Evolutionary conservation across 2,888 invertebrate species (phyloP).

Genomic region (Chaetogeoica ovagalla): DNA sequence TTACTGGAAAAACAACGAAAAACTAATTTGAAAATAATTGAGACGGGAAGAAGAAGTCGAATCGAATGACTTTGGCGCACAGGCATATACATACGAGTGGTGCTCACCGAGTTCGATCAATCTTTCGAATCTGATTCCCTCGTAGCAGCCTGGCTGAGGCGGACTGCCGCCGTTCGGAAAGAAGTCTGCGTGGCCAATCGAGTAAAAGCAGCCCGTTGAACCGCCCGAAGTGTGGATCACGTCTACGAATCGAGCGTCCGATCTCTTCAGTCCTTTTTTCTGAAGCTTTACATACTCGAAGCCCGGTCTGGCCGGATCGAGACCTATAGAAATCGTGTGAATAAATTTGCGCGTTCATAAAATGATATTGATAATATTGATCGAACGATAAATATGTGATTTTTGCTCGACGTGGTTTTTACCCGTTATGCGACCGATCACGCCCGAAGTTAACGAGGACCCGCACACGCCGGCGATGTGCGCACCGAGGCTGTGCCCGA

Average conservation of each 20-base stretch:
- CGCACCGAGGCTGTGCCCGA: conserved; percentile 55
- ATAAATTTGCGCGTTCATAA: too few relatives aligned
- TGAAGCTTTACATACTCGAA: conserved; percentile 22
- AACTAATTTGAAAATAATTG: too few relatives aligned
- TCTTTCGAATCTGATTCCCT: background rate
- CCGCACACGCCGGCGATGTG: conserved; percentile 52
- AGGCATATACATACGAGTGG: too few relatives aligned
- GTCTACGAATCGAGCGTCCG: conserved; percentile 74
- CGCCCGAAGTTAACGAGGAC: background rate
- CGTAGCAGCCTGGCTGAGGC: conserved; percentile 61
- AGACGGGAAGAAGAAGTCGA: too few relatives aligned
- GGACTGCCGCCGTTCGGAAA: conserved; percentile 63
- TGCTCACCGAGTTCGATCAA: background rate
- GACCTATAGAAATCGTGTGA: conserved; percentile 21
- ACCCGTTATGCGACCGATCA: conserved; percentile 53
- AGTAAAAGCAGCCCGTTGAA: conserved; percentile 60
- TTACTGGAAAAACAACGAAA: too few relatives aligned
- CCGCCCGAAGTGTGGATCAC: conserved; percentile 64
- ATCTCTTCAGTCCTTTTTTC: conserved; percentile 36
- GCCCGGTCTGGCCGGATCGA: conserved; percentile 53
- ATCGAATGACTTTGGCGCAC: too few relatives aligned
- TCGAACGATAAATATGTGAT: too few relatives aligned
- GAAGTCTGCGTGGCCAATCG: conserved; percentile 63
- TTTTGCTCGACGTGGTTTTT: background rate
- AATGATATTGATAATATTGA: too few relatives aligned